These are phyloP conservation scores for Panurus biarmicus DNA, from an alignment of 2,113 vertebrate genomes.

Conservation along the genomic window DNA sequence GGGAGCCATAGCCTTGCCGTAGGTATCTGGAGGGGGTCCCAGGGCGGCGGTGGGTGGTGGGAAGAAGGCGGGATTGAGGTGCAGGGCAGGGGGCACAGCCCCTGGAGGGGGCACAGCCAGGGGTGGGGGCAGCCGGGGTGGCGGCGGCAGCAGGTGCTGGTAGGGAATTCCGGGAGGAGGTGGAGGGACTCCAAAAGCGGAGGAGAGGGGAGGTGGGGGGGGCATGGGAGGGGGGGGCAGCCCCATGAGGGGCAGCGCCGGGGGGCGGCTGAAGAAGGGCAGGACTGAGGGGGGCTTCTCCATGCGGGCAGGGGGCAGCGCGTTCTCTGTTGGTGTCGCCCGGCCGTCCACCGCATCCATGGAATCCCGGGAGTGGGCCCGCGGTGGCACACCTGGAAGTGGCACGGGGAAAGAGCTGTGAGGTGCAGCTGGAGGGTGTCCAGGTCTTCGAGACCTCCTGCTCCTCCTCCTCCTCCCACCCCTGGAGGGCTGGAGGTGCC, in stretches of 20 bases:
- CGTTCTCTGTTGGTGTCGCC: conserved; percentile 68
- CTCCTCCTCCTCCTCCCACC: background rate
- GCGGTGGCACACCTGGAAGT: conserved; percentile 78
- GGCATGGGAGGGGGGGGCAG: conserved; percentile 62
- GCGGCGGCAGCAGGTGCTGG: conserved; percentile 73
- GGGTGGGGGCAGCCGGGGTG: conserved; percentile 75
- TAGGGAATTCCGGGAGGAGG: conserved; percentile 72
- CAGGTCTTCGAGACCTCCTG: background rate
- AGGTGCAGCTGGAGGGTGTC: fast-evolving
- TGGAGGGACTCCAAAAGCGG: conserved; percentile 65
- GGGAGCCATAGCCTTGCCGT: conserved; percentile 72
- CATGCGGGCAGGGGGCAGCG: conserved; percentile 60
- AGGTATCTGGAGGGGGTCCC: conserved; percentile 70
- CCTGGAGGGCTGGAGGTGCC: background rate
- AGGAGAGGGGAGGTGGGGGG: conserved; percentile 63
- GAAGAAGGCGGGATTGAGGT: conserved; percentile 88
- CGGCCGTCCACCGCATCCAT: conserved; percentile 68
- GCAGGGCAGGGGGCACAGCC: conserved; percentile 76
- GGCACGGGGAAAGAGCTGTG: background rate
- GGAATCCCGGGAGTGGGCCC: conserved; percentile 73
- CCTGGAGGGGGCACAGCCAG: conserved; percentile 68
- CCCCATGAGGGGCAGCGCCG: conserved; percentile 69
- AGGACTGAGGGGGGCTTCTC: conserved; percentile 74
- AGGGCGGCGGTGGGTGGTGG: conserved; percentile 69
- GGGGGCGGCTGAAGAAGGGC: conserved; percentile 70